Percentiles rank a stretch among this genome's conserved stretches.
Conservation (phyloP, 2,113 vertebrate species). For the Hucho hucho region DNA sequence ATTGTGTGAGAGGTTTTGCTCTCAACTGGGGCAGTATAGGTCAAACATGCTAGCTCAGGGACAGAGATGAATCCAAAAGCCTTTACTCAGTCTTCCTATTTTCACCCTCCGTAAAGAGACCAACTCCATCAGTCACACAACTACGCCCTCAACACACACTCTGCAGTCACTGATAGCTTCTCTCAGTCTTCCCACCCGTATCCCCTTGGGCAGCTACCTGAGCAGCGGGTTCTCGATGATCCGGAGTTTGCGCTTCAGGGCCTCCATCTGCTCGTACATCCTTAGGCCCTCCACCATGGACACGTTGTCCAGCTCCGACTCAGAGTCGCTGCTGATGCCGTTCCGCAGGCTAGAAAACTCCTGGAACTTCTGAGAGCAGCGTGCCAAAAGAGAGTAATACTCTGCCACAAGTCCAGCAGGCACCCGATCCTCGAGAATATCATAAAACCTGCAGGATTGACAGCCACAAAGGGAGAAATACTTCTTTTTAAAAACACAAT, state of each 20-base stretch:
- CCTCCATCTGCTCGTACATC: conserved; percentile 86
- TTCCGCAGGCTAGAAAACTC: conserved; percentile 83
- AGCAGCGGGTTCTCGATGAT: conserved; percentile 93
- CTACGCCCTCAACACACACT: neutral
- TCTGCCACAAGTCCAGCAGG: conserved; percentile 85
- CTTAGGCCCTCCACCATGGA: conserved; percentile 93
- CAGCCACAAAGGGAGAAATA: neutral
- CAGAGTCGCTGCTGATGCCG: conserved; percentile 76
- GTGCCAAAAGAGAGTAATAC: conserved; percentile 79
- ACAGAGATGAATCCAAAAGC: neutral
- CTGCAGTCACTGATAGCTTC: neutral
- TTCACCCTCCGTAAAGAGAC: neutral
- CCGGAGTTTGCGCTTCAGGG: conserved; percentile 85
- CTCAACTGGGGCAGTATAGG: neutral
- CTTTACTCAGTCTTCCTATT: neutral
- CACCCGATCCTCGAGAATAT: conserved; percentile 89
- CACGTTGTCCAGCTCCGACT: conserved; percentile 82
- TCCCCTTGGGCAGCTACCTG: conserved; percentile 67
- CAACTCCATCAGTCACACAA: neutral
- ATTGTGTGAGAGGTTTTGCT: neutral
- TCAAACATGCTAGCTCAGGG: neutral
- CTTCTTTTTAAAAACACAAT: too few species aligned
- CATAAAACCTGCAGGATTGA: conserved; percentile 82
- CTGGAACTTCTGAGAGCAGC: conserved; percentile 81
- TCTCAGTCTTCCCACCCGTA: neutral